phyloP scores from a whole-genome alignment of 1,140 invertebrate species.

The Atta cephalotes region DNA sequence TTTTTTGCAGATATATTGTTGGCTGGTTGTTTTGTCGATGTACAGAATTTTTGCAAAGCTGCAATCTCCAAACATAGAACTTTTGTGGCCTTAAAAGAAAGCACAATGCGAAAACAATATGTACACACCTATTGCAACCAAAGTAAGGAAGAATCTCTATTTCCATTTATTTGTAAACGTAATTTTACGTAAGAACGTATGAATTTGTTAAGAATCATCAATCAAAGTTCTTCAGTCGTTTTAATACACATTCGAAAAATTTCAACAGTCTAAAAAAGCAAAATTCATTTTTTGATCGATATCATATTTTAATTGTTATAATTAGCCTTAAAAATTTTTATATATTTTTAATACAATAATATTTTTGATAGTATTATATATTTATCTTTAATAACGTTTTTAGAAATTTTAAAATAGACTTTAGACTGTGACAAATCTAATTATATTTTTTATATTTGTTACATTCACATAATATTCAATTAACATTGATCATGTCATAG shows the following conservation, averaged over 20 bases:
- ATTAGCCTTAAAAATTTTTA: not conserved
- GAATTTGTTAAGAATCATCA: not conserved
- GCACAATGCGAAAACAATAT: not conserved
- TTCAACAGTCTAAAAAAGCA: constrained; percentile 5
- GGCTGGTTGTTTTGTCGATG: constrained; percentile 93
- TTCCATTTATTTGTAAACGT: constrained; percentile 16
- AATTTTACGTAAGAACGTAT: not conserved
- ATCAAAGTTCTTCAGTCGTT: not conserved
- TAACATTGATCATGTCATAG: not conserved
- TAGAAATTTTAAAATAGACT: not conserved
- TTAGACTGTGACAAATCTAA: not conserved
- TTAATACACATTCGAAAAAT: not conserved
- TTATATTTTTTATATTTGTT: constrained; percentile 6
- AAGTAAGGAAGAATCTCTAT: constrained; percentile 71
- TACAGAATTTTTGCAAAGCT: constrained; percentile 92
- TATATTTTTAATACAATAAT: constrained; percentile 10
- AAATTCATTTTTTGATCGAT: constrained; percentile 18
- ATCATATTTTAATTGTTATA: not conserved
- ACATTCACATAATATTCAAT: not conserved
- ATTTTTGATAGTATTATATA: not conserved
- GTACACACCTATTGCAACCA: constrained; percentile 70
- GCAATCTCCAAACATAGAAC: constrained; percentile 95
- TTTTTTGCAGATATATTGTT: constrained; percentile 93
- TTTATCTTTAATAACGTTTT: constrained; percentile 2
- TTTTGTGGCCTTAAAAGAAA: constrained; percentile 89